Evolutionary conservation across 2,888 invertebrate genomes (phyloP), one percentile per base, ranked within the genome.

Genomic region (Cephus rjabovi): DNA sequence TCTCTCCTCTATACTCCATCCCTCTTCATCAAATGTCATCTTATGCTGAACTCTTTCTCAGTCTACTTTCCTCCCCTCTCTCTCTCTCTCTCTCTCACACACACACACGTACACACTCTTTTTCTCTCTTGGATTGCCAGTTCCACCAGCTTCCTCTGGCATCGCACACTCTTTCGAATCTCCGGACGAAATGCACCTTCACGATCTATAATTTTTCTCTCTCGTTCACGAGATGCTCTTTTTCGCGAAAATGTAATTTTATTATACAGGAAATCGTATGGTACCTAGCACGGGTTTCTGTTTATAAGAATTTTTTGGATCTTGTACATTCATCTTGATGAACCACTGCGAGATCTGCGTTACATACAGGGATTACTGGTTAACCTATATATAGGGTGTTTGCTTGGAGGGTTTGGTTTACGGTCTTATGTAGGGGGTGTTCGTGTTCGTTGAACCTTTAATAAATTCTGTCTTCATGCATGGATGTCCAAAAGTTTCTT

Each of bases 41-140:
- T 56, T 56, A 56, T 23, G 77, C 68, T 78, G 78, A 76, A 71
- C 73, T 76, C 79, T 80, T 69, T 69, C 75, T 77, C 77, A 34
- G 33, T 56, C 74, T 37, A 69, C 71, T 6, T 31, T 3, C 11
- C 11, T 4, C 3, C 74, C 4, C 15, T 12, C 9, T 35, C 6
- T 34, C 76, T 31, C 76, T 12, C 74, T 34, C 76, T 31, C 76
- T 34, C 76, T 31, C 76, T 12, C 74, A 33, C 69, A 69, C 76
- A 12, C 74, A 74, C 73, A 12, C 71, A 33, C 35, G 3, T 12
- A 12, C 35, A 35, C 35, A 12, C 35, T 35, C 3, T 12, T 35
- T 35, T 35, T 35, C 37, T 6, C 23, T 15, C 56, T 56, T 56
- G 68, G 76, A 73, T 69, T 77, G 77, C 78, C 75, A 33, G 73